phyloP scores from a whole-genome alignment of 2,797 vertebrate species.

The Argyrosomus regius region DNA sequence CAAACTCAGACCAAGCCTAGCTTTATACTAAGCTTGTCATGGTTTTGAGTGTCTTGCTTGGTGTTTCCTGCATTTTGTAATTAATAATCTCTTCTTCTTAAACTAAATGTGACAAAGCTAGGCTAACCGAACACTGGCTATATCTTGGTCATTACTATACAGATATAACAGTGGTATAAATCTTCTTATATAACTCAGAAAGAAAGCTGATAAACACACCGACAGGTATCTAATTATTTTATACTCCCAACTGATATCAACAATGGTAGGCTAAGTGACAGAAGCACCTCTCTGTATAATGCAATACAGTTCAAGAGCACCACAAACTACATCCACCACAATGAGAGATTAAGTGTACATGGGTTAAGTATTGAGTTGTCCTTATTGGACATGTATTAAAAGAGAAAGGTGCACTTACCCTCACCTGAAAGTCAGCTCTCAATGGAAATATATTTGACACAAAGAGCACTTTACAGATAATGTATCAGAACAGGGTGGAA shows the following conservation, averaged over 20 bases:
- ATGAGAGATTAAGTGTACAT: not conserved
- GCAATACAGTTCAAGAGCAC: not conserved
- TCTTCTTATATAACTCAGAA: not conserved
- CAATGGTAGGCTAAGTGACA: not conserved
- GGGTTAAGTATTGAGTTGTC: not conserved
- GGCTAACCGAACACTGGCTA: not conserved
- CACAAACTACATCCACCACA: not conserved
- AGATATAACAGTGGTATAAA: not conserved
- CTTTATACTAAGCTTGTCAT: too few relatives aligned
- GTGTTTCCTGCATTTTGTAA: too few relatives aligned
- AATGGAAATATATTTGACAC: slow-evolving; percentile 21
- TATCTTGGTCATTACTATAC: not conserved
- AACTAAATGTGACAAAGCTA: too few relatives aligned
- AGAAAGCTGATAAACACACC: not conserved
- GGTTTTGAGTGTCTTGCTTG: too few relatives aligned
- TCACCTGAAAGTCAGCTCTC: slow-evolving; percentile 1
- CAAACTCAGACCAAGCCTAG: too few relatives aligned
- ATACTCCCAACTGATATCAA: not conserved
- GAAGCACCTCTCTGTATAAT: not conserved
- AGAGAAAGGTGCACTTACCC: not conserved
- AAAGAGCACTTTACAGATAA: slow-evolving; percentile 25
- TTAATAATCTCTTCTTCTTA: too few relatives aligned
- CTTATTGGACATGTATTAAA: not conserved
- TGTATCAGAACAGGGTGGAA: slow-evolving; percentile 19
- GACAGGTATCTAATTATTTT: not conserved